A percentile compares a stretch with the other conserved stretches of the same genome.
Conservation (phyloP, 2,888 invertebrate species). For the Perizoma affinitatum region DNA sequence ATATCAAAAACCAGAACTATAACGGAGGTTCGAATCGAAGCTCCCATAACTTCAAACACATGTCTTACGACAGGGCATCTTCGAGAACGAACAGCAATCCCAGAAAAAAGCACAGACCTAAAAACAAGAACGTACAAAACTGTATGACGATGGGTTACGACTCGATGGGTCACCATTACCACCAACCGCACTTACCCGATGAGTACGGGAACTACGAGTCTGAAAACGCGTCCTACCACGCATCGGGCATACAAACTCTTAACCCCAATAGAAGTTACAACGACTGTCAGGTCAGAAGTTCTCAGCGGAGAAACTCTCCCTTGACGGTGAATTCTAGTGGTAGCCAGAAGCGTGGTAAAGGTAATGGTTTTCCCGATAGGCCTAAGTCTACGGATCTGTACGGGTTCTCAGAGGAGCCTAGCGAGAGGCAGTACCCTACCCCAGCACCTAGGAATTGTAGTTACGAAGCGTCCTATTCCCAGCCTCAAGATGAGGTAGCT, state of each 20-base stretch:
- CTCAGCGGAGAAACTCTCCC: constrained; percentile 77
- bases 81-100: constrained; percentile 82
- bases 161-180: constrained; percentile 77
- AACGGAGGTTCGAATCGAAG: constrained; percentile 78
- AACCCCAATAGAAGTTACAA: constrained; percentile 82
- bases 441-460: constrained; percentile 78
- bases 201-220: constrained; percentile 77
- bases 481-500: constrained; percentile 81
- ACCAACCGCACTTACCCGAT: constrained; percentile 80
- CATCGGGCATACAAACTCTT: constrained; percentile 78
- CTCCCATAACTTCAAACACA: constrained; percentile 81
- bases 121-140: constrained; percentile 81
- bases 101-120: constrained; percentile 77
- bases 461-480: constrained; percentile 81
- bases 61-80: constrained; percentile 79
- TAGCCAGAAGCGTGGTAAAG: constrained; percentile 80
- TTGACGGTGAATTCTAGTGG: constrained; percentile 77
- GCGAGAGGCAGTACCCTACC: constrained; percentile 74
- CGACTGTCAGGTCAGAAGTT: constrained; percentile 66
- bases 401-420: constrained; percentile 80
- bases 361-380: constrained; percentile 84
- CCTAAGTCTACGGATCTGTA: constrained; percentile 85
- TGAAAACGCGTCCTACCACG: constrained; percentile 79
- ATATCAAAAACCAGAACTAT: constrained; percentile 83
- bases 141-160: constrained; percentile 86